A percentile compares a stretch with the other conserved stretches of the same genome.
Conservation (phyloP, 2,113 vertebrate species). For the Orientallactaga bullata region DNA sequence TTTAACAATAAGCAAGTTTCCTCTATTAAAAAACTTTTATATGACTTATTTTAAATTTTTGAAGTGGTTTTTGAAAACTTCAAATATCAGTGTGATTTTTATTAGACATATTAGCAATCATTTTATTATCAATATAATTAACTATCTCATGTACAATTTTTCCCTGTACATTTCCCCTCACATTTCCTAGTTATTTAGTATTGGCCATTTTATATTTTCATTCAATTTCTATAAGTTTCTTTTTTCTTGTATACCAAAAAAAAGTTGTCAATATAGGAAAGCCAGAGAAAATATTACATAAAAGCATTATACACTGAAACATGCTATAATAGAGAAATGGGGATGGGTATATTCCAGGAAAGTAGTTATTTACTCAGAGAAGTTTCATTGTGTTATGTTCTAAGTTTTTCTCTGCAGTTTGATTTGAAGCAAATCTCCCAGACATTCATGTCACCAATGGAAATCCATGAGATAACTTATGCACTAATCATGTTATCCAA, state of each 20-base stretch:
- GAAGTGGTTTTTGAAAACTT: slow-evolving; percentile 7
- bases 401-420: neutral
- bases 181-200: slow-evolving; percentile 21
- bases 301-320: neutral
- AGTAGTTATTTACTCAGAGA: neutral
- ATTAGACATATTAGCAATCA: neutral
- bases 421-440: slow-evolving; percentile 11
- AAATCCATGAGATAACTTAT: slow-evolving; percentile 21
- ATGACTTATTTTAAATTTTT: neutral
- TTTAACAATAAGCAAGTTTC: neutral
- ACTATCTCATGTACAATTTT: slow-evolving; percentile 8
- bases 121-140: neutral
- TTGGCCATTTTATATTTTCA: slow-evolving; percentile 21
- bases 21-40: neutral
- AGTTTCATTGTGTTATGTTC: neutral
- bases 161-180: neutral
- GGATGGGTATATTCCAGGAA: neutral
- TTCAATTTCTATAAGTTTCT: neutral
- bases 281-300: neutral
- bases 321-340: neutral
- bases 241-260: too few relatives aligned
- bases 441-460: slow-evolving; percentile 9
- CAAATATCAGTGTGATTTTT: neutral
- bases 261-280: neutral
- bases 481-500: slow-evolving; percentile 19